Conservation (phyloP, 2,888 invertebrate species). For the Oscheius sp. region DNA sequence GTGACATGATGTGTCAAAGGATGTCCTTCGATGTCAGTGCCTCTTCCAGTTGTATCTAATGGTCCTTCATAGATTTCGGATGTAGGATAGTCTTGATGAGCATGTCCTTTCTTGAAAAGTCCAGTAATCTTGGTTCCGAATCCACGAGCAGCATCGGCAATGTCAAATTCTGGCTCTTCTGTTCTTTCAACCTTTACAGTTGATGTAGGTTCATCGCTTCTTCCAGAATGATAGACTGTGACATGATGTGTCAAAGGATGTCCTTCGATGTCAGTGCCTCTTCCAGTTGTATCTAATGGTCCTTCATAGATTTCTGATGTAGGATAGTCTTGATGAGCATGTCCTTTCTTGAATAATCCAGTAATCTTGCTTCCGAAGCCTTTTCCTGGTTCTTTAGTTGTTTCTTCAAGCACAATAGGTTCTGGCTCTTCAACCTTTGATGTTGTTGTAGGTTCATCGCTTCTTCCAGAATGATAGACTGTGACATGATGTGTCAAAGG, state of each 20-base stretch:
- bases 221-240: conserved; percentile 32
- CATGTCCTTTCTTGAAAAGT: conserved; percentile 36
- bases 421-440: conserved; percentile 7
- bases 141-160: conserved; percentile 9
- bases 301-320: conserved; percentile 37
- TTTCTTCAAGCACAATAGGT: conserved; percentile 28
- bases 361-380: conserved; percentile 36
- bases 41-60: background rate
- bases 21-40: conserved; percentile 5
- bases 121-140: conserved; percentile 37
- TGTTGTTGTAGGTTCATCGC: conserved; percentile 4
- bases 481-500: conserved; percentile 19
- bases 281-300: conserved; percentile 38
- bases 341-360: conserved; percentile 24
- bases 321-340: conserved; percentile 47
- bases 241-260: conserved; percentile 40
- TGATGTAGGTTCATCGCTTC: conserved; percentile 13
- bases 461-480: conserved; percentile 33
- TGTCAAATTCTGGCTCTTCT: conserved; percentile 16
- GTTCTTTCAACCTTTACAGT: background rate
- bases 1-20: conserved; percentile 12
- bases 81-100: conserved; percentile 43
- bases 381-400: conserved; percentile 9
- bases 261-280: conserved; percentile 38
- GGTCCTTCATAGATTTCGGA: conserved; percentile 37